These are phyloP conservation scores for Stenurella melanura DNA, from an alignment of 2,888 invertebrate species.

Conservation along the genomic window DNA sequence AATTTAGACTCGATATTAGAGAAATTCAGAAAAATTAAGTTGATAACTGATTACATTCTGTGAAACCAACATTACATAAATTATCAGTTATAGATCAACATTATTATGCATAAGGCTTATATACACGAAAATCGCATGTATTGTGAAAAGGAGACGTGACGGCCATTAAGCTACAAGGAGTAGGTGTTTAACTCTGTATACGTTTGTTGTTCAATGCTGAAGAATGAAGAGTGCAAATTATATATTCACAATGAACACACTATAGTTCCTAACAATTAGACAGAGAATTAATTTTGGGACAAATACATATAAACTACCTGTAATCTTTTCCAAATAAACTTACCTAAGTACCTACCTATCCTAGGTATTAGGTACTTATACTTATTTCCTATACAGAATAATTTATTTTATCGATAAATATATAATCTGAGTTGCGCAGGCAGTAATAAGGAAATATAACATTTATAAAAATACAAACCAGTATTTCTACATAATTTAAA, in stretches of 20 bases:
- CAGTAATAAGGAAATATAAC: neutral
- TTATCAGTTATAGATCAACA: too few relatives aligned
- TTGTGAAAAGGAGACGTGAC: slow-evolving; percentile 6
- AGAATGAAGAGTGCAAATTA: too few relatives aligned
- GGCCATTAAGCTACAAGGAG: slow-evolving; percentile 19
- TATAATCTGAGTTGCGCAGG: neutral
- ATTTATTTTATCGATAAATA: neutral
- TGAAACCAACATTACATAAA: too few relatives aligned
- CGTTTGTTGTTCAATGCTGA: neutral
- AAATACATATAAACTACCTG: neutral
- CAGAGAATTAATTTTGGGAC: neutral
- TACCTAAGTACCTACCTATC: neutral
- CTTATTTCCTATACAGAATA: neutral
- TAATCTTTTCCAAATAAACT: neutral
- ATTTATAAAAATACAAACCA: slow-evolving; percentile 33
- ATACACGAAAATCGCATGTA: too few relatives aligned
- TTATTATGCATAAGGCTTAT: too few relatives aligned
- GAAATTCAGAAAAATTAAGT: too few relatives aligned
- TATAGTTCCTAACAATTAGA: neutral
- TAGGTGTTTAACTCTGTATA: slow-evolving; percentile 4
- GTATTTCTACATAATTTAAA: slow-evolving; percentile 34
- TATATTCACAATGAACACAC: neutral
- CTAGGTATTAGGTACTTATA: neutral
- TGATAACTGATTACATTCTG: too few relatives aligned
- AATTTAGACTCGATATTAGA: too few relatives aligned